These are phyloP conservation scores for Tiliqua scincoides DNA, from an alignment of 2,113 vertebrate genomes.

Conservation along the genomic window DNA sequence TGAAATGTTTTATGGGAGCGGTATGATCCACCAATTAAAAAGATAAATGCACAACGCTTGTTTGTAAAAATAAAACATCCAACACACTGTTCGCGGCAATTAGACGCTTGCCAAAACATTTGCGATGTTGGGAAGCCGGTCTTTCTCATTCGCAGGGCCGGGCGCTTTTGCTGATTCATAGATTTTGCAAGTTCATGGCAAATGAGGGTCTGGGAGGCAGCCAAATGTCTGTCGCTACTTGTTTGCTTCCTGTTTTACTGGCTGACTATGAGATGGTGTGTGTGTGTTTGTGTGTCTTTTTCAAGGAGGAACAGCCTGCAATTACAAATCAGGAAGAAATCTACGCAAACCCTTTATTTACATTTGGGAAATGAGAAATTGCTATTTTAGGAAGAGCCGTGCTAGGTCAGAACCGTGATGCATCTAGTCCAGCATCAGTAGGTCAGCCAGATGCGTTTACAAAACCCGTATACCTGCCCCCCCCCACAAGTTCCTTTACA, in stretches of 20 bases:
- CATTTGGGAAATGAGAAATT: not conserved
- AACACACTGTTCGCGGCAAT: conserved; percentile 49
- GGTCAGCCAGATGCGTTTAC: no score
- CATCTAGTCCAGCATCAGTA: no score
- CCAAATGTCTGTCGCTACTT: conserved; percentile 36
- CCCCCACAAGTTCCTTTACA: no score
- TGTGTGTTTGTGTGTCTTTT: not conserved
- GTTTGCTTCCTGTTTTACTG: conserved; percentile 32
- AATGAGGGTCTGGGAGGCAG: conserved; percentile 32
- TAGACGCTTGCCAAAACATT: conserved; percentile 48
- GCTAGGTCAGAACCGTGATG: not conserved
- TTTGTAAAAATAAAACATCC: conserved; percentile 54
- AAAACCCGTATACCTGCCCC: not conserved
- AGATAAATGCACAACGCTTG: conserved; percentile 42
- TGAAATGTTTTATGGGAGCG: conserved; percentile 44
- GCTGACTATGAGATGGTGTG: not conserved
- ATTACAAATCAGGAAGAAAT: not conserved
- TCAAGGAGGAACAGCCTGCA: conserved; percentile 24
- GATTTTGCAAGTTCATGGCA: conserved; percentile 28
- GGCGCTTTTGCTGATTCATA: conserved; percentile 27
- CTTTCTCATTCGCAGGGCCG: conserved; percentile 48
- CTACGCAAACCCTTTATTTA: not conserved
- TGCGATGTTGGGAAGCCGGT: conserved; percentile 49
- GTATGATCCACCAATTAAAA: conserved; percentile 51
- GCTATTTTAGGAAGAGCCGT: not conserved